These are phyloP conservation scores for Epistrophe eligans DNA, from an alignment of 2,888 invertebrate genomes.

Conservation along the genomic window DNA sequence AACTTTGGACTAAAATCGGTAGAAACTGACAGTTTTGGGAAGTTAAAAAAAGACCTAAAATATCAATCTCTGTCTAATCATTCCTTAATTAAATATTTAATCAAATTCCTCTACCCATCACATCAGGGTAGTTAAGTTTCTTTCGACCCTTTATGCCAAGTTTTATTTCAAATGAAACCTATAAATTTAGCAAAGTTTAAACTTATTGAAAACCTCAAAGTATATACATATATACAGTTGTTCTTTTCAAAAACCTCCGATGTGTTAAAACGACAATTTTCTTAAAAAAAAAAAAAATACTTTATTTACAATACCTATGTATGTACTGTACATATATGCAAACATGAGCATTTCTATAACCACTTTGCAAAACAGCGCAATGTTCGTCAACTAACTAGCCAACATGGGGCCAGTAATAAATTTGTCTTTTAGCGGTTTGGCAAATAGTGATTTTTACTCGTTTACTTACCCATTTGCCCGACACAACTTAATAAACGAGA, in stretches of 20 bases:
- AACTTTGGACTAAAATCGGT: too few relatives aligned
- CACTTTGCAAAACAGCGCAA: slow-evolving; percentile 55
- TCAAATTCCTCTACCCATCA: background rate
- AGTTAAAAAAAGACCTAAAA: too few relatives aligned
- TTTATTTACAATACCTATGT: slow-evolving; percentile 24
- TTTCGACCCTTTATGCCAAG: background rate
- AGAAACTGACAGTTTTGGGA: too few relatives aligned
- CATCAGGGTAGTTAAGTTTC: background rate
- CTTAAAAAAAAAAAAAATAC: slow-evolving; percentile 10
- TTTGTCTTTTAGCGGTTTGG: slow-evolving; percentile 73
- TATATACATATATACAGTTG: background rate
- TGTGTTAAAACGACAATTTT: slow-evolving; percentile 20
- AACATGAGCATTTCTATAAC: slow-evolving; percentile 40
- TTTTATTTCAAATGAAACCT: background rate
- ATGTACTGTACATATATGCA: background rate
- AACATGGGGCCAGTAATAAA: slow-evolving; percentile 72
- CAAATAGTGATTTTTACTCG: slow-evolving; percentile 71
- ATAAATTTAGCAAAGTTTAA: background rate
- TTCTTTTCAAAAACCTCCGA: background rate
- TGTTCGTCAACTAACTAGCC: slow-evolving; percentile 65
- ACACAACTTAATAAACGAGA: slow-evolving; percentile 69
- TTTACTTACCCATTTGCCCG: slow-evolving; percentile 67
- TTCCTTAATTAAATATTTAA: background rate
- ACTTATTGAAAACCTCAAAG: slow-evolving; percentile 19
- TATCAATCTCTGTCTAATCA: background rate